Evolutionary conservation across 2,888 invertebrate species (phyloP), one percentile per base, ranked within the genome.

Genomic region (Ligdia adustata): DNA sequence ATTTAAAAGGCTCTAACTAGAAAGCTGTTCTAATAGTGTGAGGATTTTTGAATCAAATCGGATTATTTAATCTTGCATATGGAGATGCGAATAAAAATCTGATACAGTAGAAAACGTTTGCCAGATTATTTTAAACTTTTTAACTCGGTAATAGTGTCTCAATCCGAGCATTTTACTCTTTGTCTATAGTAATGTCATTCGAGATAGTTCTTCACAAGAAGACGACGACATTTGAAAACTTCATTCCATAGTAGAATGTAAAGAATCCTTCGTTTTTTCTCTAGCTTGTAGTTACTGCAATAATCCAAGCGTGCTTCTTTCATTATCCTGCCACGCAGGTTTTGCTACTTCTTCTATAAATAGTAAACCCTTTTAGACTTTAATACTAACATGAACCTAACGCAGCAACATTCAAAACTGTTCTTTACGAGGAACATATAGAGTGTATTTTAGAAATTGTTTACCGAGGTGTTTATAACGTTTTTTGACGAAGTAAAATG

Each of bases 291-390:
- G 65, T 76, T 66, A 71, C 71, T 69, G 77, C 75, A 72, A 45
- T 45, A 45, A 68, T 72, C 73, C 76, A 75, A 78, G 74, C 74
- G 72, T 66, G 70, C 72, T 69, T 75, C 64, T 66, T 72, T 79
- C 64, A 78, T 84, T 75, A 84, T 76, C 84, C 81, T 74, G 82
- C 75, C 67, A 64, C 75, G 79, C 86, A 81, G 79, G 86, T 86
- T 84, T 84, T 75, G 72, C 82, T 37, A 41, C 75, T 77, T 72
- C 69, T 72, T 77, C 85, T 87, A 85, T 83, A 82, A 85, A 86
- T 87, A 87, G 82, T 78, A 26, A 52, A 53, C 60, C 52, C 52
- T 44, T 52, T 27, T 12, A 52, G 42, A 57, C 41, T 45, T 37
- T 34, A 50, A 44, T 59, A 78, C 66, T 52, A 56, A 41, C 69